Base-by-base conservation (phyloP, 2,797 vertebrate genomes). In the Gymnopithys bicolor region DNA sequence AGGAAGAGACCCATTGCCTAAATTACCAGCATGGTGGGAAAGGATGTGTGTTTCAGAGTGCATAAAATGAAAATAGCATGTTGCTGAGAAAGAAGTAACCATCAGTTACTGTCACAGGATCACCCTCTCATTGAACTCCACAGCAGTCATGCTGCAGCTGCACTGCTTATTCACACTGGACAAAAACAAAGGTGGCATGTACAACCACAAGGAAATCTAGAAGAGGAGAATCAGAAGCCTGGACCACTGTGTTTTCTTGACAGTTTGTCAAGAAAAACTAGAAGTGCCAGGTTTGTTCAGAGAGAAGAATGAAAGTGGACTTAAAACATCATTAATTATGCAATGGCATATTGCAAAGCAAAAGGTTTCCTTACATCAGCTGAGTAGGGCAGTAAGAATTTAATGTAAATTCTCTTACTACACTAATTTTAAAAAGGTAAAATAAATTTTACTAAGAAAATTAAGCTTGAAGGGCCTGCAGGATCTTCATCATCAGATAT, bases 401-500 rank as follows among this genome's bases (percentile, higher is more conserved):
- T 8, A 41, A 59, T 28, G 52, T 15, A 41, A 84, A 55, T 67
- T 71, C 25, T 71, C 46, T 32, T 71, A 46, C 59, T 53, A 73
- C 2, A 27, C 23, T 70, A 32, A 10, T 11, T 12, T 49, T 49
- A 67, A 49, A 90, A 73, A 6, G 43, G 43, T 8, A 13, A 59
- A 74, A 10, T 14, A 27, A 41, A 10, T 52, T 56, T 64, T 51
- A 41, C 23, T 46, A 82, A 7, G 17, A 53, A 89, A 84, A 62
- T 22, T 3, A 79, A n/a, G 37, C 59, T 66, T 49, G 43, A 16
- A 77, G 69, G 49, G n/a, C 16, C 35, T 80, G 12, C 69, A 55
- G 27, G 33, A 73, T 73, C 46, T 28, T 33, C 35, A 37, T 0
- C 0, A 0, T 60, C 30, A 73, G 22, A 37, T 5, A 5, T 28